These are phyloP conservation scores for Chaenocephalus aceratus DNA, from an alignment of 2,113 vertebrate genomes.

Conservation along the genomic window DNA sequence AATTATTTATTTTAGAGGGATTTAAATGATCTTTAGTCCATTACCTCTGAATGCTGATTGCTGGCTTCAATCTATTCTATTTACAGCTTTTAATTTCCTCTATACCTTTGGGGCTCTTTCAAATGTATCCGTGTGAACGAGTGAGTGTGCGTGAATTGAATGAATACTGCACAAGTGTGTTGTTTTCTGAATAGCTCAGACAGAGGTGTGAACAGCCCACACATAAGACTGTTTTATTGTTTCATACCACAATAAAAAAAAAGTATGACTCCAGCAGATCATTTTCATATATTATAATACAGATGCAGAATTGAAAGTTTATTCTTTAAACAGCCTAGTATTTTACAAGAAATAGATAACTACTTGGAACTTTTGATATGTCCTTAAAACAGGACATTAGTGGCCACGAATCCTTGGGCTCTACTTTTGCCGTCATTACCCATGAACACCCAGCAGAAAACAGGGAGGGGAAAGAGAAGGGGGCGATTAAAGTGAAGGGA, in stretches of 20 bases:
- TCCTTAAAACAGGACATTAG: slow-evolving; percentile 90
- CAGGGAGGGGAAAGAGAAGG: slow-evolving; percentile 27
- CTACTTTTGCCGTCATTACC: slow-evolving; percentile 69
- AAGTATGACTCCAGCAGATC: slow-evolving; percentile 84
- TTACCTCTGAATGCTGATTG: neutral
- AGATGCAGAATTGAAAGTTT: slow-evolving; percentile 89
- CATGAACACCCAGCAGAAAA: slow-evolving; percentile 79
- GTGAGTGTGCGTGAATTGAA: neutral
- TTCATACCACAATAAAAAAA: slow-evolving; percentile 84
- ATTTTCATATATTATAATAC: slow-evolving; percentile 88
- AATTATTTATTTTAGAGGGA: neutral
- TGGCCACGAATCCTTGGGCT: slow-evolving; percentile 81
- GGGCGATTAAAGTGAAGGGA: slow-evolving; percentile 23
- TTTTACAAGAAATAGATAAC: slow-evolving; percentile 89
- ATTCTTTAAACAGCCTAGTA: slow-evolving; percentile 89
- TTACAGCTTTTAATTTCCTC: neutral
- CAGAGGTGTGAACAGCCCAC: slow-evolving; percentile 77
- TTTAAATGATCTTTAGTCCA: neutral
- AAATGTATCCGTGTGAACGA: neutral
- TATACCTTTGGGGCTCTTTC: neutral
- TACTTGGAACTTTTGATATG: slow-evolving; percentile 85
- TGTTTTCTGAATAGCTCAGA: slow-evolving; percentile 48
- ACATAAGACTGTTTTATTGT: slow-evolving; percentile 81
- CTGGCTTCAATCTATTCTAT: neutral
- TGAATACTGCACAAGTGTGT: neutral